Conservation (phyloP, 2,888 invertebrate genomes). For the Panopea generosa region DNA sequence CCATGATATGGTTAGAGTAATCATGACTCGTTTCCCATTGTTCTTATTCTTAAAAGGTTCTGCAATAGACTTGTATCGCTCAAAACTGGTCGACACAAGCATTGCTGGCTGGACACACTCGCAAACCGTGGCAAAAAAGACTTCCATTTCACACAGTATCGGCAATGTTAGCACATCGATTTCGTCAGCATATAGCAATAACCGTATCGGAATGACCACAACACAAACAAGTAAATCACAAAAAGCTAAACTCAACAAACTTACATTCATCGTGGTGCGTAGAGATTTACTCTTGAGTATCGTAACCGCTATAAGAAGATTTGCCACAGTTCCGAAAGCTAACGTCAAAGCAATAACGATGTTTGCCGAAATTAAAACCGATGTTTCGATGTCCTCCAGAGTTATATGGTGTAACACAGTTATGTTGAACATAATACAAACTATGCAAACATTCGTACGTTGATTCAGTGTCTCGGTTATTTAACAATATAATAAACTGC, state of each 20-base stretch:
- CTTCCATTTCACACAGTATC: slow-evolving; percentile 53
- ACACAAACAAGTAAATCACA: slow-evolving; percentile 66
- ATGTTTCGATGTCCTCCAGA: no score
- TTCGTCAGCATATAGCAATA: slow-evolving; percentile 42
- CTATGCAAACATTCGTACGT: no score
- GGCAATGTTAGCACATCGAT: neutral
- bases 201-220: slow-evolving; percentile 64
- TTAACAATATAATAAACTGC: no score
- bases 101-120: slow-evolving; percentile 71
- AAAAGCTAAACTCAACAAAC: slow-evolving; percentile 62
- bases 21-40: slow-evolving; percentile 40
- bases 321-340: neutral
- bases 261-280: slow-evolving; percentile 68
- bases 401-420: no score
- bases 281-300: slow-evolving; percentile 46
- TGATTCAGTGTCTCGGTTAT: no score
- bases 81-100: slow-evolving; percentile 71
- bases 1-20: slow-evolving; percentile 57
- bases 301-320: slow-evolving; percentile 27
- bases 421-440: no score
- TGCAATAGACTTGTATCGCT: slow-evolving; percentile 76
- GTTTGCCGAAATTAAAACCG: no score
- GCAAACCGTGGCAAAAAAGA: slow-evolving; percentile 65
- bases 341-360: no score
- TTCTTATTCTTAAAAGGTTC: slow-evolving; percentile 71